Conservation (phyloP, 2,888 invertebrate genomes). For the Branchellion lobata region DNA sequence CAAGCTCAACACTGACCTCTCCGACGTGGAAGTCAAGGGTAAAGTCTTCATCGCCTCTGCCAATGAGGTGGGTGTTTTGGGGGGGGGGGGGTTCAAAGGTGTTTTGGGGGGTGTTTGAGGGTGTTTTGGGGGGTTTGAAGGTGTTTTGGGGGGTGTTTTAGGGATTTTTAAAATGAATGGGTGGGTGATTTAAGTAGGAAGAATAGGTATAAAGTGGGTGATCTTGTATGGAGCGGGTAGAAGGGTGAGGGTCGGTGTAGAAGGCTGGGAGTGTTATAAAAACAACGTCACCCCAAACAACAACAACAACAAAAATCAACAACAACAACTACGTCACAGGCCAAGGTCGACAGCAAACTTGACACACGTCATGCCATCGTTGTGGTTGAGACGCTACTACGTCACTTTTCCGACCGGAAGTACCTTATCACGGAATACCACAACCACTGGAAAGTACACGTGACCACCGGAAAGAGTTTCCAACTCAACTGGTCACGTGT, state of each 20-base stretch:
- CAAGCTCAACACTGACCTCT: constrained; percentile 69
- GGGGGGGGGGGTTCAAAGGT: not conserved
- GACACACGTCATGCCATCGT: constrained; percentile 57
- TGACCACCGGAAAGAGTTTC: constrained; percentile 66
- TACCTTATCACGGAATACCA: constrained; percentile 69
- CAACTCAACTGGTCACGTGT: constrained; percentile 65
- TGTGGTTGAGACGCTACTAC: constrained; percentile 58
- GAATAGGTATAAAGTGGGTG: too few species aligned
- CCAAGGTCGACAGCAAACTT: constrained; percentile 58
- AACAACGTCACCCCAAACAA: too few species aligned
- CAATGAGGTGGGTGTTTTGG: constrained; percentile 45
- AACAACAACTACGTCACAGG: too few species aligned
- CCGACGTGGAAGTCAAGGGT: constrained; percentile 71
- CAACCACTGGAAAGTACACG: constrained; percentile 72
- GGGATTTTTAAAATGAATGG: too few species aligned
- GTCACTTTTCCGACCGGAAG: constrained; percentile 59
- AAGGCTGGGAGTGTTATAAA: too few species aligned
- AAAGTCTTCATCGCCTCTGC: constrained; percentile 63
- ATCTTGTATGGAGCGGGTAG: too few species aligned
- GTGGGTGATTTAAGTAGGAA: too few species aligned
- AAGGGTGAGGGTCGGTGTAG: too few species aligned
- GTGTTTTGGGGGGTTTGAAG: too few species aligned
- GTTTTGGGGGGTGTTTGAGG: too few species aligned
- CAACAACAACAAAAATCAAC: too few species aligned
- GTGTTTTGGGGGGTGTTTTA: not conserved